These are phyloP conservation scores for Drymodes brunneopygia DNA, from an alignment of 2,113 vertebrate species.

Conservation along the genomic window DNA sequence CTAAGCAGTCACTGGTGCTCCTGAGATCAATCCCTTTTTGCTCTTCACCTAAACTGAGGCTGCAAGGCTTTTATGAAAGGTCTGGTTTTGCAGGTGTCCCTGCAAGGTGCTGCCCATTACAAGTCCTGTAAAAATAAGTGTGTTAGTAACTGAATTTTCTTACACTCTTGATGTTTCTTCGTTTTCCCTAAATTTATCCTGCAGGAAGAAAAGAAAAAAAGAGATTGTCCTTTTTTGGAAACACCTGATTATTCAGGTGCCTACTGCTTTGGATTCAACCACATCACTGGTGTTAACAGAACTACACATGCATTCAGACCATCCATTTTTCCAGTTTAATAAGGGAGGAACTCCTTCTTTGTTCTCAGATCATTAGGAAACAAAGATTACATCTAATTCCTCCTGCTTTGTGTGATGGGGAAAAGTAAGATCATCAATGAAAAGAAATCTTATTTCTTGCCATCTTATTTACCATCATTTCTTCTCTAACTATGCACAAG, in stretches of 20 bases:
- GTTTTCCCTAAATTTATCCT: neutral
- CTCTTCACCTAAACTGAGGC: neutral
- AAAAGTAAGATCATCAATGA: neutral
- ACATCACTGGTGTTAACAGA: neutral
- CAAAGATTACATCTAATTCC: neutral
- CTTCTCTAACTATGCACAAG: neutral
- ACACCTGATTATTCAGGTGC: neutral
- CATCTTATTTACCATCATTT: neutral
- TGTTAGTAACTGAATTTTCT: neutral
- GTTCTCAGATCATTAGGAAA: neutral
- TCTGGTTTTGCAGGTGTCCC: neutral
- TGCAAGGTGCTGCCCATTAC: neutral
- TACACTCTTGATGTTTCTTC: neutral
- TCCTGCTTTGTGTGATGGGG: rapidly evolving
- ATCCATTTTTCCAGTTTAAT: neutral
- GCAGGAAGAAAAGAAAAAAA: neutral
- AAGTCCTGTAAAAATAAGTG: neutral
- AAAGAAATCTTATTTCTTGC: neutral
- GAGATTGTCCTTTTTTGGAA: neutral
- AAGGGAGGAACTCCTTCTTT: neutral
- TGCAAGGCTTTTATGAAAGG: neutral
- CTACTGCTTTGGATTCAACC: neutral
- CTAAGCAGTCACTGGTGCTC: neutral
- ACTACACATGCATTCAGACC: neutral
- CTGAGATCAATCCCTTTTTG: neutral